These are phyloP conservation scores for Mycalesis mineus DNA, from an alignment of 2,888 invertebrate species.

Conservation along the genomic window DNA sequence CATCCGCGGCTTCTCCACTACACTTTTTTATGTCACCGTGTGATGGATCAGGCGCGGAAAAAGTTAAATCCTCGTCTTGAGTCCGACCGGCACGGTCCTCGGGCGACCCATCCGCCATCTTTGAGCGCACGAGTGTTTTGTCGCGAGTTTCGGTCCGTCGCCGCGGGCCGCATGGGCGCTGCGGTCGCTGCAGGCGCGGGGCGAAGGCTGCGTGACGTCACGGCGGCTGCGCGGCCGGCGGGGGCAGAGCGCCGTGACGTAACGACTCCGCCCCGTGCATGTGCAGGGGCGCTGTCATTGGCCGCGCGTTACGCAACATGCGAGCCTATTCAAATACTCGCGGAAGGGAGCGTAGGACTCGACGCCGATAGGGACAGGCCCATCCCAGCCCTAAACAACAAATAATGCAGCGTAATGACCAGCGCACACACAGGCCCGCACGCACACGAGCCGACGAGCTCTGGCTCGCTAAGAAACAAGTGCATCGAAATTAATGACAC, in stretches of 20 bases:
- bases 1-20: conserved; percentile 64
- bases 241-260: conserved; percentile 70
- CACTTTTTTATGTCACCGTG: conserved; percentile 77
- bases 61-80: conserved; percentile 77
- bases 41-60: conserved; percentile 72
- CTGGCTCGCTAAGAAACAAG: conserved; percentile 48
- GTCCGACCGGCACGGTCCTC: conserved; percentile 79
- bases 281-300: conserved; percentile 73
- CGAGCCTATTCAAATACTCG: conserved; percentile 66
- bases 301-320: conserved; percentile 73
- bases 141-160: conserved; percentile 56
- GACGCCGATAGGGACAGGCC: conserved; percentile 58
- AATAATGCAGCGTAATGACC: conserved; percentile 69
- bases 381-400: conserved; percentile 67
- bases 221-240: conserved; percentile 72
- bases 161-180: conserved; percentile 62
- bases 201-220: conserved; percentile 65
- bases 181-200: conserved; percentile 52
- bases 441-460: conserved; percentile 35
- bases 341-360: conserved; percentile 69
- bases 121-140: conserved; percentile 83
- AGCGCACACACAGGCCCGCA: conserved; percentile 43
- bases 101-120: conserved; percentile 90
- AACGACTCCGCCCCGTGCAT: conserved; percentile 76
- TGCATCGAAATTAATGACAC: conserved; percentile 60